Base-by-base conservation (phyloP, 2,113 vertebrate genomes). In the Erythrocercus mccallii region DNA sequence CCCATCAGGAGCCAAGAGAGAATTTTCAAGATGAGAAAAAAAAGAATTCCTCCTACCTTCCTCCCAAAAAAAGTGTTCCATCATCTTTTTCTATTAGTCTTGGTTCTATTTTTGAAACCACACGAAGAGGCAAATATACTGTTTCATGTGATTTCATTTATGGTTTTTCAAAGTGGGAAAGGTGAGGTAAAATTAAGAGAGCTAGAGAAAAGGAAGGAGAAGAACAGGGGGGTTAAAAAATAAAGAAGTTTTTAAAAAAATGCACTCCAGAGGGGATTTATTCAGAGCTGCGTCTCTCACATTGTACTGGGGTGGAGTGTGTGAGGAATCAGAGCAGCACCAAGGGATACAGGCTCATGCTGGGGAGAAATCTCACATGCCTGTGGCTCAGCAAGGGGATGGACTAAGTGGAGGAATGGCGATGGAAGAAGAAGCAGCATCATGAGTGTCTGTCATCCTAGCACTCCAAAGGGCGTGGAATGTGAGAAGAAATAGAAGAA, bases 281-380 rank as follows among this genome's bases (percentile, higher is more conserved):
- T 48, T 23, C 35, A 47, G 37, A 12, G 13, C 58, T 16, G 15
- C 27, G 12, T 56, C 51, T 24, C 33, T 54, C 23, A 56, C 31
- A 5, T 89, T 0, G 0, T 48, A 28, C 38, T 61, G 62, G 47
- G n/a, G 18, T 73, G 13, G 15, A 8, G 7, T 30, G 3, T 0
- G 0, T 57, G 77, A 22, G 48, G 20, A 57, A 54, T 11, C 3
- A 2, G 42, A 80, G 35, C 44, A 57, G 15, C 62, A 72, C 38
- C 4, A 2, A 58, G 19, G 15, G 13, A 64, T 10, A 8, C 5
- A 60, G 11, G 11, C 6, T 78, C 21, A 4, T 33, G 12, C 0
- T 44, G 10, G 28, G 44, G 7, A 64, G 38, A 76, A 83, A 37
- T 12, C 7, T 10, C n/a, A 47, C 42, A 12, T 4, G 13, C 15